Base-by-base conservation (phyloP, 2,888 invertebrate genomes). In the Xestobium rufovillosum region DNA sequence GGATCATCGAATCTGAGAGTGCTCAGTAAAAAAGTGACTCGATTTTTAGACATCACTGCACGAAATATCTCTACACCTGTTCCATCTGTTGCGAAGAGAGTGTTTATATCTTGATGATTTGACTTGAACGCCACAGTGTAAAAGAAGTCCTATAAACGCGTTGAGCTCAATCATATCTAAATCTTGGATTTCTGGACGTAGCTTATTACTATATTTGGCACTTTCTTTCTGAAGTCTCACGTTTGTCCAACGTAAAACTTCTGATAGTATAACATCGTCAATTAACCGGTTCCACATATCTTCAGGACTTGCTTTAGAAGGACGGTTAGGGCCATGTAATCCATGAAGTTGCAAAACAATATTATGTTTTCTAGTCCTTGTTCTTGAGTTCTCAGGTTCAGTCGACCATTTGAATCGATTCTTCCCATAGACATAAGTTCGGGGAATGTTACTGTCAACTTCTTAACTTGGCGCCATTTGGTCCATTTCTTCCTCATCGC, bases 1-100 rank as follows among this genome's bases (percentile, higher is more conserved):
- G 26, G 28, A 26, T 42, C 39, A 26, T 44, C 40, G 34, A 44
- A 44, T 16, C 44, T 16, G 27, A 44, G 14, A 13, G 32, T 33
- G 4, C 16, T 17, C 26, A 42, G 14, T 10, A 40, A 26, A 25
- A 39, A 37, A 14, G 23, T 9, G 34, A 38, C 41, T 15, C 44
- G 13, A 6, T 39, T 34, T 14, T 27, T 13, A 11, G 26, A 33
- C 42, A 42, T 42, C 10, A 28, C 23, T 3, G 19, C 31, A 11
- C 38, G 8, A 28, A 42, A 42, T 11, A 39, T 39, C 26, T 38
- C 36, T 11, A 34, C 9, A 14, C 42, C 44, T 19, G 39, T 39
- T 9, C 43, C 14, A 27, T 36, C 38, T 19, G 26, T 33, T 27
- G 28, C 29, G 8, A 26, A 42, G 4, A 40, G 14, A 11, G 13